Evolutionary conservation across 2,888 invertebrate genomes (phyloP).

Genomic region (Idaea biselata): DNA sequence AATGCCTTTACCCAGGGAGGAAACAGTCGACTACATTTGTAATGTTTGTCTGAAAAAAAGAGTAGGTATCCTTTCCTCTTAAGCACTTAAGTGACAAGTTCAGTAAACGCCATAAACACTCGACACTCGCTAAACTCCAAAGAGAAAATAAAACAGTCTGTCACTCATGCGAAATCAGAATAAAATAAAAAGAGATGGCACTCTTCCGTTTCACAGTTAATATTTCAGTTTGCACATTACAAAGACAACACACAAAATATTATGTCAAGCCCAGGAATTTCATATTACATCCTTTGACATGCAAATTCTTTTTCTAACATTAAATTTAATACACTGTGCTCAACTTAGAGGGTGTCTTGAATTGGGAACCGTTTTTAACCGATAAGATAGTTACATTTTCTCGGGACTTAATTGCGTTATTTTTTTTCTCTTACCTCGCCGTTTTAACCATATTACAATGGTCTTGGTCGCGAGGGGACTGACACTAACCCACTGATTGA

Average conservation of each 20-base stretch:
- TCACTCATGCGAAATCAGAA: not conserved
- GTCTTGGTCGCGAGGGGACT: too few species aligned
- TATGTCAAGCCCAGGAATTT: conserved; percentile 24
- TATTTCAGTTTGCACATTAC: conserved; percentile 8
- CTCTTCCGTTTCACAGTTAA: not conserved
- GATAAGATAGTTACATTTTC: too few species aligned
- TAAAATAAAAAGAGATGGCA: not conserved
- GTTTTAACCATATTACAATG: too few species aligned
- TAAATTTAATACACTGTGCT: conserved; percentile 32
- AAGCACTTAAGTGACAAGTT: not conserved
- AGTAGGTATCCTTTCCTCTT: too few species aligned
- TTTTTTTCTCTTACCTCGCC: too few species aligned
- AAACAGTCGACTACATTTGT: too few species aligned
- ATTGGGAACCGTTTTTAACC: conserved; percentile 2
- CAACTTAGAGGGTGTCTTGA: conserved; percentile 6
- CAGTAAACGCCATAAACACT: not conserved
- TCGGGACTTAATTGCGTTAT: too few species aligned
- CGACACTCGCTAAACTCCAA: not conserved
- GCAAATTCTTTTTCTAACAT: conserved; percentile 36
- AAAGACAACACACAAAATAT: conserved; percentile 25
- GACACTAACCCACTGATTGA: too few species aligned
- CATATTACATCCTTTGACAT: conserved; percentile 34
- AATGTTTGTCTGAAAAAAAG: too few species aligned
- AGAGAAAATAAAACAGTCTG: not conserved
- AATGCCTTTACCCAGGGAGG: too few species aligned